phyloP scores from a whole-genome alignment of 2,888 invertebrate genomes.

The Helicoverpa assulta region DNA sequence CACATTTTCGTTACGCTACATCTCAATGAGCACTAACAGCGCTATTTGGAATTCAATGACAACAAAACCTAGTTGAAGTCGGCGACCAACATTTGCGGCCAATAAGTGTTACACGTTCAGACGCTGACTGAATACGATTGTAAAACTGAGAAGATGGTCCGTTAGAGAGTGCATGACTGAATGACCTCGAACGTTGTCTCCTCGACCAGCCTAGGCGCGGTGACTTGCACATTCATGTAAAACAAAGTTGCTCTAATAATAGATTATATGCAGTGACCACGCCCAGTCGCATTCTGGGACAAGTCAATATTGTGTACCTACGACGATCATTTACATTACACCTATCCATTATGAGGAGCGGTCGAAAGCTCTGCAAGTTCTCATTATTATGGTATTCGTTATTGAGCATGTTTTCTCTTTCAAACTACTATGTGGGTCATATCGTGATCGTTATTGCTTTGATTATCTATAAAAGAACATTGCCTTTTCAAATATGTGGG shows the following conservation, averaged over 20 bases:
- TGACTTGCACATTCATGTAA: slow-evolving; percentile 79
- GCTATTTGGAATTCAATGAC: slow-evolving; percentile 66
- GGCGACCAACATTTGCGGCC: slow-evolving; percentile 73
- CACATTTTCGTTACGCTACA: slow-evolving; percentile 61
- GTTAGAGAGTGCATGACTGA: slow-evolving; percentile 78
- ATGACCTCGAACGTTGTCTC: slow-evolving; percentile 76
- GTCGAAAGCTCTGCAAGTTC: slow-evolving; percentile 78
- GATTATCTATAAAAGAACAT: slow-evolving; percentile 74
- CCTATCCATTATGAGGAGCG: slow-evolving; percentile 77
- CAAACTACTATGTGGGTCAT: slow-evolving; percentile 77
- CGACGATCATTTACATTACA: slow-evolving; percentile 78
- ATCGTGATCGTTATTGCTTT: slow-evolving; percentile 76
- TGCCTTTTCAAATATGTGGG: slow-evolving; percentile 60
- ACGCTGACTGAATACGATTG: slow-evolving; percentile 77
- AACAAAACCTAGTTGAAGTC: slow-evolving; percentile 63
- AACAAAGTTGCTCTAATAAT: slow-evolving; percentile 77
- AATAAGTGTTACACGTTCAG: slow-evolving; percentile 77
- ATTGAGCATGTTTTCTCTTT: slow-evolving; percentile 79
- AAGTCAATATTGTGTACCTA: slow-evolving; percentile 75
- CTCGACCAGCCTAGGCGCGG: slow-evolving; percentile 67
- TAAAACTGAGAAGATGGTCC: slow-evolving; percentile 80
- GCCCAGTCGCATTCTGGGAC: slow-evolving; percentile 79
- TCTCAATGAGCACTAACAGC: slow-evolving; percentile 59
- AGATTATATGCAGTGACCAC: slow-evolving; percentile 76
- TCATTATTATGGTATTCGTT: slow-evolving; percentile 76